These are phyloP conservation scores for Micronycteris hirsuta DNA, from an alignment of 2,113 vertebrate species.

Conservation along the genomic window DNA sequence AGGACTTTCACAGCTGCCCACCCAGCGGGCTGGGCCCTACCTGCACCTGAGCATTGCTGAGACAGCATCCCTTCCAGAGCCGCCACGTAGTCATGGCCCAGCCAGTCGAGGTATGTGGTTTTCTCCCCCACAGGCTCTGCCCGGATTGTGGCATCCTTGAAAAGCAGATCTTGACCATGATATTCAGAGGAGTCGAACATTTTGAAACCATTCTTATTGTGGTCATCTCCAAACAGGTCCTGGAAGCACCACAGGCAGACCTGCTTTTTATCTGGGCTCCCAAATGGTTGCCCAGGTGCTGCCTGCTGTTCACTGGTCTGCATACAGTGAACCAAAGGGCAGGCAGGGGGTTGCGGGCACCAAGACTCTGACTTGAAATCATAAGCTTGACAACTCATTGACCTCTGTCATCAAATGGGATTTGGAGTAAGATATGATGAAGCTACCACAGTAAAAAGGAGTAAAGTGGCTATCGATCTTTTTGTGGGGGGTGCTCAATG, in stretches of 20 bases:
- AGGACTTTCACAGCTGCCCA: no score
- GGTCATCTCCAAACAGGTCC: slow-evolving; percentile 85
- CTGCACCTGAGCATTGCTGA: slow-evolving; percentile 80
- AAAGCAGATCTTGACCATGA: slow-evolving; percentile 88
- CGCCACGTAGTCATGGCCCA: slow-evolving; percentile 87
- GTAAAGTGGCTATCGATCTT: neutral
- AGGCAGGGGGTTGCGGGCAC: neutral
- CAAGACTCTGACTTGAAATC: neutral
- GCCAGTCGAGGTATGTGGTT: slow-evolving; percentile 89
- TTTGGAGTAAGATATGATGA: neutral
- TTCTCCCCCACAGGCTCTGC: slow-evolving; percentile 84
- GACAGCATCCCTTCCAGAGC: slow-evolving; percentile 86
- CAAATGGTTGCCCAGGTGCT: fast-evolving
- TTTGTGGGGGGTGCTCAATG: neutral
- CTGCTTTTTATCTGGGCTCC: neutral
- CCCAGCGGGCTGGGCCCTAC: slow-evolving; percentile 63
- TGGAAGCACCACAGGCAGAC: slow-evolving; percentile 65
- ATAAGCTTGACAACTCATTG: neutral
- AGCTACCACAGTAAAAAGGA: neutral
- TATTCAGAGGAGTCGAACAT: slow-evolving; percentile 93
- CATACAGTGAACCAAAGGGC: neutral
- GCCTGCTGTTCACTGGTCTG: neutral
- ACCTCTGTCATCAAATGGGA: neutral
- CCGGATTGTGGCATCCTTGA: slow-evolving; percentile 90
- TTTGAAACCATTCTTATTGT: slow-evolving; percentile 81